A percentile compares a stretch with the other conserved stretches of the same genome.
These are phyloP conservation scores for Stichopus chloronotus DNA, from an alignment of 35 echinoderm and acorn worm species.

Conservation along the genomic window DNA sequence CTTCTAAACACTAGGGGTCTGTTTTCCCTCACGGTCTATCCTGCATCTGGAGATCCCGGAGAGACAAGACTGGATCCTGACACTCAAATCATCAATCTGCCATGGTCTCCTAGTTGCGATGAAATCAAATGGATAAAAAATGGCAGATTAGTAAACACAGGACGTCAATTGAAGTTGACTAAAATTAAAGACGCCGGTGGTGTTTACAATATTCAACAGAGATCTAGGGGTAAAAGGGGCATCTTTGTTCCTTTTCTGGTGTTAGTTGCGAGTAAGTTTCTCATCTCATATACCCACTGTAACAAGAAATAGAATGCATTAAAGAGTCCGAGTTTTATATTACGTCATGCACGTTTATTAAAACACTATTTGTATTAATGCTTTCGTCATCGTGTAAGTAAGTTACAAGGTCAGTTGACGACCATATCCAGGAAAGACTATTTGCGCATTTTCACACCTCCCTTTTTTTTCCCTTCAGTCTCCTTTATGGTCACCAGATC, in stretches of 20 bases:
- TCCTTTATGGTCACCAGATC: too few species aligned
- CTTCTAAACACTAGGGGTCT: not conserved
- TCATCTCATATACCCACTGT: too few species aligned
- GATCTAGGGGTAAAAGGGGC: not conserved
- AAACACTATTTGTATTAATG: too few species aligned
- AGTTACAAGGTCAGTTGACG: too few species aligned
- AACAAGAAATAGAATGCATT: too few species aligned
- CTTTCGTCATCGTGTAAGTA: too few species aligned
- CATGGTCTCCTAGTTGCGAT: not conserved
- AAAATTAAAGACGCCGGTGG: conserved; percentile 13
- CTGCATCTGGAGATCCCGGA: not conserved
- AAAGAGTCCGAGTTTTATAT: too few species aligned
- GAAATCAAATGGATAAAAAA: not conserved
- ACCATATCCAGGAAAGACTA: too few species aligned
- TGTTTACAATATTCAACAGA: not conserved
- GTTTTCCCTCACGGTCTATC: not conserved
- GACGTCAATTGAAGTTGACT: not conserved
- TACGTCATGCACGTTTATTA: too few species aligned
- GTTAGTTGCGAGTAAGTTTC: not conserved
- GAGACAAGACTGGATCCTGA: not conserved
- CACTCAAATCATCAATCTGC: not conserved
- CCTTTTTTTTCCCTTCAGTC: too few species aligned
- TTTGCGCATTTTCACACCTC: too few species aligned
- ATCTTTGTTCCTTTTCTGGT: not conserved
- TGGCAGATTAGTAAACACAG: not conserved